A percentile compares a stretch with the other conserved stretches of the same genome.
These are phyloP conservation scores for Chlamydotis undulata DNA, from an alignment of 2,113 vertebrate genomes.

Conservation along the genomic window DNA sequence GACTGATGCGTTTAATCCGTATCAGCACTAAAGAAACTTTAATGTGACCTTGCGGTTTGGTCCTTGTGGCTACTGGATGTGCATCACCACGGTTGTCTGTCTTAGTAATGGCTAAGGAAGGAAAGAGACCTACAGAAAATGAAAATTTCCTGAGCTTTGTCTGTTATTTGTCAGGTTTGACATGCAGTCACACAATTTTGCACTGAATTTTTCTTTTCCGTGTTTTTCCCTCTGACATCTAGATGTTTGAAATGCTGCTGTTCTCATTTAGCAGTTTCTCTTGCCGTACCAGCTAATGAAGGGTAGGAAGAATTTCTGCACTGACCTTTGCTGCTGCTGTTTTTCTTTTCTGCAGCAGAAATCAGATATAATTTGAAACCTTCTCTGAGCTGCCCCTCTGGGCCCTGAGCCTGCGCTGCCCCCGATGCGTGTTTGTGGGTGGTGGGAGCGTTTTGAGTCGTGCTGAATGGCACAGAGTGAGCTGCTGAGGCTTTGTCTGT, in stretches of 20 bases:
- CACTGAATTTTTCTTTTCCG: neutral
- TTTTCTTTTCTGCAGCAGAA: neutral
- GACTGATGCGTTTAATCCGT: neutral
- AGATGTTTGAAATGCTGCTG: neutral
- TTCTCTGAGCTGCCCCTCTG: neutral
- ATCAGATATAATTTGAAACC: neutral
- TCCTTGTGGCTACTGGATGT: neutral
- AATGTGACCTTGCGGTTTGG: neutral
- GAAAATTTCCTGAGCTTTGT: neutral
- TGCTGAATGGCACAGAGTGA: neutral
- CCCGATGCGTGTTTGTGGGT: neutral
- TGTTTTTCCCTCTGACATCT: neutral
- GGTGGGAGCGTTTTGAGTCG: neutral
- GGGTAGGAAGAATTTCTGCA: neutral
- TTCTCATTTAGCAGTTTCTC: neutral
- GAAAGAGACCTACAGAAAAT: neutral
- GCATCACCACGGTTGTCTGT: neutral
- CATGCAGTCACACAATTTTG: neutral
- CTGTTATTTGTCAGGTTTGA: neutral
- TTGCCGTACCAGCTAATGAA: neutral
- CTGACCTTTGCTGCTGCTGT: constrained; percentile 3
- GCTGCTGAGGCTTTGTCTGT: neutral
- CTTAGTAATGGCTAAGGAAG: neutral
- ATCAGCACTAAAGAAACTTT: neutral
- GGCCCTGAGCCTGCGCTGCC: neutral